These are phyloP conservation scores for Acrocyrtus sp. DNA, from an alignment of 2,888 invertebrate species.

Conservation along the genomic window DNA sequence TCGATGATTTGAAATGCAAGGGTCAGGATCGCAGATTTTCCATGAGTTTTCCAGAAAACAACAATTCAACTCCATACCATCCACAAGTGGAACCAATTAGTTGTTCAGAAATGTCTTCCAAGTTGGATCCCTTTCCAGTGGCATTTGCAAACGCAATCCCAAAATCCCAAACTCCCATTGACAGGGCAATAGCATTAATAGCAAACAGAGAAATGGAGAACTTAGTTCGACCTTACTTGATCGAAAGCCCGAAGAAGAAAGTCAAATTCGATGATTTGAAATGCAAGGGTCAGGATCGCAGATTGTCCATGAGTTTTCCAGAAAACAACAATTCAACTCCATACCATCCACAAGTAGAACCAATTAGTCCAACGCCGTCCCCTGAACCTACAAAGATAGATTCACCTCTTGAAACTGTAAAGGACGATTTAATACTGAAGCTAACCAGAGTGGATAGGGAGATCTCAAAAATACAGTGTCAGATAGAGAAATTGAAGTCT, in stretches of 20 bases:
- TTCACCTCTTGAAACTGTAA: slow-evolving; percentile 82
- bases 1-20: slow-evolving; percentile 67
- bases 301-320: not conserved
- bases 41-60: too few species aligned
- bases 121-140: too few species aligned
- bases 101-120: too few species aligned
- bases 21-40: slow-evolving; percentile 63
- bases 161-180: too few species aligned
- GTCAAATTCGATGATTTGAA: slow-evolving; percentile 69
- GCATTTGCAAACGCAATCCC: too few species aligned
- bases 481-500: slow-evolving; percentile 84
- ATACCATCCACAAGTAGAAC: slow-evolving; percentile 89
- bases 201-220: slow-evolving; percentile 42
- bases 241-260: slow-evolving; percentile 70
- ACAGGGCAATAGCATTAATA: too few species aligned
- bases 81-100: slow-evolving; percentile 93
- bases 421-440: slow-evolving; percentile 91
- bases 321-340: too few species aligned
- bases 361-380: slow-evolving; percentile 86
- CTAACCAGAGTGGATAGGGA: slow-evolving; percentile 94
- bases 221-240: slow-evolving; percentile 61
- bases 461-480: slow-evolving; percentile 87
- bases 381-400: slow-evolving; percentile 74
- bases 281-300: slow-evolving; percentile 65
- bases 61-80: slow-evolving; percentile 79